These are phyloP conservation scores for Brachynemurus nebulosus DNA, from an alignment of 2,888 invertebrate genomes.

Conservation along the genomic window DNA sequence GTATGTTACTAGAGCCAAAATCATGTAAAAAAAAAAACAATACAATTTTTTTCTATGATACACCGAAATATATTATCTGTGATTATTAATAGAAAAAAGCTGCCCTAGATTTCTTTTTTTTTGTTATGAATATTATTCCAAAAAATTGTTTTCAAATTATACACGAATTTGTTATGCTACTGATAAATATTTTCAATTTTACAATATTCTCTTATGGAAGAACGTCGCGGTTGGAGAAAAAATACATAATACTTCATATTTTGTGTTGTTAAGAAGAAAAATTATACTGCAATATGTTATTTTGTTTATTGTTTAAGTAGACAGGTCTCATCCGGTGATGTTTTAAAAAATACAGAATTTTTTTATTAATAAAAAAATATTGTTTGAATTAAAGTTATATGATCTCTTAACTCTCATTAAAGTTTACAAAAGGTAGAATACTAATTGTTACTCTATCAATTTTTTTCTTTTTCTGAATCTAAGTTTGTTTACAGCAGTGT, in stretches of 20 bases:
- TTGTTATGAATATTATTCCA: too few species aligned
- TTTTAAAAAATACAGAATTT: neutral
- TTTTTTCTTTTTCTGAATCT: too few species aligned
- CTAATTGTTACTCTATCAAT: neutral
- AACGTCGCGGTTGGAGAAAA: too few species aligned
- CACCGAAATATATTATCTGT: too few species aligned
- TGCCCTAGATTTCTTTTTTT: too few species aligned
- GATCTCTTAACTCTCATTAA: slow-evolving; percentile 1
- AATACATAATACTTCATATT: neutral
- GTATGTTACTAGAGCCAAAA: too few species aligned
- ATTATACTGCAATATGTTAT: slow-evolving; percentile 1
- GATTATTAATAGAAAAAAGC: too few species aligned
- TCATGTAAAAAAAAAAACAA: too few species aligned
- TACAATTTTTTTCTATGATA: too few species aligned
- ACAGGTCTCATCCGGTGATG: slow-evolving; percentile 2
- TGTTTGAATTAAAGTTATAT: neutral
- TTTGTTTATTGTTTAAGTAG: slow-evolving; percentile 1
- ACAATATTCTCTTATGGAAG: neutral
- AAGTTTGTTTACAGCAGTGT: too few species aligned
- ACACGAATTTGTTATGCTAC: neutral
- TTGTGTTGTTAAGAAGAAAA: neutral
- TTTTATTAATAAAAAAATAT: neutral
- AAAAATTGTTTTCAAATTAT: too few species aligned
- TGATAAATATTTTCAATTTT: neutral
- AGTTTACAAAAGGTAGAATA: neutral